phyloP scores from a whole-genome alignment of 2,888 invertebrate species.

The Oxyteleia sp. region DNA sequence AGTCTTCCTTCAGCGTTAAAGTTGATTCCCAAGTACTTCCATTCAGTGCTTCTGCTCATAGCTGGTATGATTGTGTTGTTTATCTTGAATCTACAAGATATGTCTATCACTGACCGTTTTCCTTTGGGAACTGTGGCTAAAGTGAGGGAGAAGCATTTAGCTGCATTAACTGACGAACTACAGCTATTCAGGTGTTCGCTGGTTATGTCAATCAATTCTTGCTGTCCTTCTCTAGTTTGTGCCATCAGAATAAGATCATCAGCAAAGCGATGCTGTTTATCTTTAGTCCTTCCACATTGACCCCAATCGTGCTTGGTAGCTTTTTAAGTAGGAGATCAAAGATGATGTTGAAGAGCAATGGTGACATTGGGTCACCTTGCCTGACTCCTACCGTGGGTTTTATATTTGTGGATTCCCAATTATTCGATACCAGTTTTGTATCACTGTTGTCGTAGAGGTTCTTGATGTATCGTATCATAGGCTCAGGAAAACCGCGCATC shows the following conservation, averaged over 20 bases:
- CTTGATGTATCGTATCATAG: not conserved
- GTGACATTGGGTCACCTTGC: conserved; percentile 8
- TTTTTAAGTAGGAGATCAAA: not conserved
- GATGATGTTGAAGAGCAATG: not conserved
- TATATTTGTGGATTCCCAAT: not conserved
- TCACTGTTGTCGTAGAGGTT: not conserved
- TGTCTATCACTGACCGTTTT: too few species aligned
- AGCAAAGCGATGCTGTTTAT: conserved; percentile 68
- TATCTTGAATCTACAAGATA: too few species aligned
- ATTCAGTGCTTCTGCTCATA: too few species aligned
- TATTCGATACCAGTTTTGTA: not conserved
- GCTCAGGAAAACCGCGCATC: not conserved
- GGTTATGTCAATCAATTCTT: too few species aligned
- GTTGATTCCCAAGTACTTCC: too few species aligned
- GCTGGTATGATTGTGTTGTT: too few species aligned
- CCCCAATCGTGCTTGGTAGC: conserved; percentile 38
- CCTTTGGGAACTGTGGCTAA: too few species aligned
- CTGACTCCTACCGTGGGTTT: not conserved
- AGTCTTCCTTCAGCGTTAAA: too few species aligned
- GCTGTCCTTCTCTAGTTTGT: too few species aligned
- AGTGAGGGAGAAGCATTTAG: too few species aligned
- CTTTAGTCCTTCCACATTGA: not conserved
- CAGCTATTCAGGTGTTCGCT: too few species aligned
- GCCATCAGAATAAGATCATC: conserved; percentile 67
- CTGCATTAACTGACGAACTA: too few species aligned